phyloP scores from a whole-genome alignment of 1,140 invertebrate genomes.

The Bombus haemorrhoidalis region DNA sequence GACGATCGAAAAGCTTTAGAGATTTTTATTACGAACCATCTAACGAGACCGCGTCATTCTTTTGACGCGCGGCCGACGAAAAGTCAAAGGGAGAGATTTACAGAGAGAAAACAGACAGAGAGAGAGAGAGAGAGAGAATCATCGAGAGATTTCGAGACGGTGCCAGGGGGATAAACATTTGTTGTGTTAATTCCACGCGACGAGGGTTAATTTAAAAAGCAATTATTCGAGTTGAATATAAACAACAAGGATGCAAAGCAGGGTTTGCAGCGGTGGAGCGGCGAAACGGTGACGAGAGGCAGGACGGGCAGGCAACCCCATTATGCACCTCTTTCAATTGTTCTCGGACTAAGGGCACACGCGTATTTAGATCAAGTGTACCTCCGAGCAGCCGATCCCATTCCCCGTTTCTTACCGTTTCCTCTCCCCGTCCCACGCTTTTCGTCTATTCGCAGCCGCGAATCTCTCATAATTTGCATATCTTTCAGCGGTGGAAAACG shows the following conservation, averaged over 20 bases:
- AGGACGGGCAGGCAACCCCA: not conserved
- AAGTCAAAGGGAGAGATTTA: no score
- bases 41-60: no score
- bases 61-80: no score
- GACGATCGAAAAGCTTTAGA: no score
- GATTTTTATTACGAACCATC: no score
- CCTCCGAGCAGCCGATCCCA: not conserved
- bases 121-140: not conserved
- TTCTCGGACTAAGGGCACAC: slow-evolving; percentile 11
- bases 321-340: slow-evolving; percentile 59
- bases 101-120: not conserved
- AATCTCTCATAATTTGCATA: slow-evolving; percentile 43
- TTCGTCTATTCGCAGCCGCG: not conserved
- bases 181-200: slow-evolving; percentile 29
- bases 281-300: not conserved
- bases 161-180: slow-evolving; percentile 9
- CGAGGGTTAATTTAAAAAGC: slow-evolving; percentile 64
- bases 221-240: slow-evolving; percentile 69
- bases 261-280: not conserved
- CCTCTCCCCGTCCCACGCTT: not conserved
- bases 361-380: slow-evolving; percentile 54
- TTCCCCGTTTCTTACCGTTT: not conserved
- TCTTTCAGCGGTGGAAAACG: not conserved
- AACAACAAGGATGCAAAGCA: slow-evolving; percentile 58
- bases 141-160: not conserved